Evolutionary conservation across 23 tunicate genomes (phyloP), one percentile per base, ranked within the genome.

Genomic region (Halocynthia aurantium): DNA sequence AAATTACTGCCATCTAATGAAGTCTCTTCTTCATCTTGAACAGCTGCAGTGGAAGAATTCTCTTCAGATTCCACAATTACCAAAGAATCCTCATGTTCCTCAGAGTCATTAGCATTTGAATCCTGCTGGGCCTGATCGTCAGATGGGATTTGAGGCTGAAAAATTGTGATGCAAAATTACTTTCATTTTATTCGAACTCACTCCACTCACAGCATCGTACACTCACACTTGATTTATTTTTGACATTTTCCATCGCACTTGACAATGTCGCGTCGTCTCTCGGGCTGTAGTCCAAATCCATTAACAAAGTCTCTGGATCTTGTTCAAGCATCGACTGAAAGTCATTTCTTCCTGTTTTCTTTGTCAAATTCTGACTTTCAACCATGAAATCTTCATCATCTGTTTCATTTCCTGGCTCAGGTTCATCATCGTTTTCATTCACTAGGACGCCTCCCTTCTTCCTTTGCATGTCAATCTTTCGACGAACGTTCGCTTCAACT

Each of bases 201-300:
- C 44, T 31, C 44, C 44, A 31, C 44, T n/a, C n/a, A 31, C 44
- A 31, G 44, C 44, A 31, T 31, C 44, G 44, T 0, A 31, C 44
- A 31, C 44, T 31, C 4, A 31, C 44, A 31, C 4, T 31, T 31
- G 44, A 31, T 31, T 1, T 31, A 31, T 31, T 31, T 31, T 31
- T 31, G 44, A 31, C 44, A 31, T 31, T 31, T 4, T 31, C 44
- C 44, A 31, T 31, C 44, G 44, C 44, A 31, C 44, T 31, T 31
- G 44, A 31, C 44, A 31, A 31, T 31, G 44, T 31, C 44, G 4
- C 44, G 4, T 74, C 78, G 31, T 74, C 78, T 10, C 78, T 20
- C n/a, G 78, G 78, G 21, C 78, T 74, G 63, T 74, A 74, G 31
- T 74, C 78, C 64, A 74, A n/a, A 74, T 74, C 78, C 56, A 74